These are phyloP conservation scores for Montipora efflorescens DNA, from an alignment of 64 coral and sea anemone genomes.

Conservation along the genomic window DNA sequence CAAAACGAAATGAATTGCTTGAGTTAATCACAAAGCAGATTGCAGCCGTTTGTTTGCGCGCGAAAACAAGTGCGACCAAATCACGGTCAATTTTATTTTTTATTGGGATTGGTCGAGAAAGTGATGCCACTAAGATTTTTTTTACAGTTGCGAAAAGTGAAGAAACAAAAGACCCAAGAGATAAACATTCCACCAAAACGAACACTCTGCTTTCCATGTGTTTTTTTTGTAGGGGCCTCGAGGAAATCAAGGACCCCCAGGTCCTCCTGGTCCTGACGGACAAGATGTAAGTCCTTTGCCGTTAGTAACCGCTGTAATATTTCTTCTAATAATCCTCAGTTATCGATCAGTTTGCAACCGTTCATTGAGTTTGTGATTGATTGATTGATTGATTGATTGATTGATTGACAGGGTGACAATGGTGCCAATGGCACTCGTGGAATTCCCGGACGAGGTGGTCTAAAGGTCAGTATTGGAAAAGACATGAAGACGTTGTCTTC, in stretches of 20 bases:
- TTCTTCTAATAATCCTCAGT: neutral
- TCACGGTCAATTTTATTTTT: too few species aligned
- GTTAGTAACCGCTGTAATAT: neutral
- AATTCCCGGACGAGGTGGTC: slow-evolving; percentile 17
- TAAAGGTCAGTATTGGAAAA: slow-evolving; percentile 15
- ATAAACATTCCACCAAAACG: too few species aligned
- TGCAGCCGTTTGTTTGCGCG: too few species aligned
- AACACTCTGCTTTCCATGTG: neutral
- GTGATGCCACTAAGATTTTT: neutral
- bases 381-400: neutral
- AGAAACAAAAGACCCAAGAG: too few species aligned
- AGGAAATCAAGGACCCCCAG: slow-evolving; percentile 6
- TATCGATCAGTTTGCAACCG: neutral
- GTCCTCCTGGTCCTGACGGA: neutral
- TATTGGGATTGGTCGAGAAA: too few species aligned
- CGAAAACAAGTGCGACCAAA: too few species aligned
- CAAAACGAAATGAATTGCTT: too few species aligned
- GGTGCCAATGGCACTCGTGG: slow-evolving; percentile 26
- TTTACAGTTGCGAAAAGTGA: too few species aligned
- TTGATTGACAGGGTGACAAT: slow-evolving; percentile 14
- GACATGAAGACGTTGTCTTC: neutral
- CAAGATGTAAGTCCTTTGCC: slow-evolving; percentile 35
- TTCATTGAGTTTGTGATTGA: too few species aligned
- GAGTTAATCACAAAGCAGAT: too few species aligned
- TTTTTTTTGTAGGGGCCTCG: slow-evolving; percentile 38